Conservation (phyloP, 2,797 vertebrate species). For the Sparus aurata region DNA sequence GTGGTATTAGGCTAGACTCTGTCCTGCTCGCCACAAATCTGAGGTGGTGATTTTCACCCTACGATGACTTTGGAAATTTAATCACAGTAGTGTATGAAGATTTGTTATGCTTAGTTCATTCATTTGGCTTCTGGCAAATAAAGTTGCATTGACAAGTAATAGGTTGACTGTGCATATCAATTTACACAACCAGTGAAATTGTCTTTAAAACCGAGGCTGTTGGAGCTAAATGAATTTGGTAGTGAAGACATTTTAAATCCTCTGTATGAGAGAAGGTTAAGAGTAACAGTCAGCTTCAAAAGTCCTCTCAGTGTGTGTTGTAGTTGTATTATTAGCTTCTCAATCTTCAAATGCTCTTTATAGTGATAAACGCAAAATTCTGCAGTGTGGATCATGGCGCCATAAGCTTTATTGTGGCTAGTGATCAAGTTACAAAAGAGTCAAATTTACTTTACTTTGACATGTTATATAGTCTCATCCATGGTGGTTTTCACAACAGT, state of each 20-base stretch:
- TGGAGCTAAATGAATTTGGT: background rate
- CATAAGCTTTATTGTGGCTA: slow-evolving; percentile 15
- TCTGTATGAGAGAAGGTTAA: background rate
- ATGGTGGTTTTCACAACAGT: background rate
- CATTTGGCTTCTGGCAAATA: slow-evolving; percentile 26
- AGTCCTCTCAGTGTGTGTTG: background rate
- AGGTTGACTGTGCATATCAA: background rate
- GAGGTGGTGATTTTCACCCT: background rate
- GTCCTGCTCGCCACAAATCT: background rate
- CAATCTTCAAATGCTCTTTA: background rate
- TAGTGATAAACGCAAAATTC: background rate
- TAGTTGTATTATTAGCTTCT: background rate
- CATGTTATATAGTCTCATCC: background rate
- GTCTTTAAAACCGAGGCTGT: background rate
- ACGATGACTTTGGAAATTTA: background rate
- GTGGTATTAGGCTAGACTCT: too few species aligned
- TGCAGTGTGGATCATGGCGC: background rate
- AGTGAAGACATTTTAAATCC: background rate
- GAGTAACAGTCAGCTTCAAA: background rate
- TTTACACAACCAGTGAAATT: background rate
- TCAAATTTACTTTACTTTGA: background rate
- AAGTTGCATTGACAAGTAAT: background rate
- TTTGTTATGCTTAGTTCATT: background rate
- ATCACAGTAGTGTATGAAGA: background rate
- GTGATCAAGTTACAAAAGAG: slow-evolving; percentile 3